Base-by-base conservation (phyloP, 2,888 invertebrate genomes). In the Lamellibrachia satsuma region DNA sequence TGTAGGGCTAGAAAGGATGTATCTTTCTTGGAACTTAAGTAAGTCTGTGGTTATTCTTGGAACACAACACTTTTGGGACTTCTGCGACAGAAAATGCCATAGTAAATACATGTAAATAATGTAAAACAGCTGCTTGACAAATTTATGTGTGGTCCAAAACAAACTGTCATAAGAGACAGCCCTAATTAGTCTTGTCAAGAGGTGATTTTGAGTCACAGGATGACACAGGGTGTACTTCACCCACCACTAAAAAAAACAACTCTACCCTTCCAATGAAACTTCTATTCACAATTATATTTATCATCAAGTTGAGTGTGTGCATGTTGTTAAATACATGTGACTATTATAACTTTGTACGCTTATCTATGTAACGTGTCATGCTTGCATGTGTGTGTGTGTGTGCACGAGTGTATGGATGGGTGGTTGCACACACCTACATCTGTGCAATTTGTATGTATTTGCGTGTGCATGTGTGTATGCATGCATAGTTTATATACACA, bases 161-260 rank as follows among this genome's bases (percentile, higher is more conserved):
- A 75, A 22, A 75, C 22, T 75, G 22, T 75, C 75, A 75, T 22
- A 75, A 22, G 75, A 15, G 2, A n/a, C 75, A 75, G 15, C 15
- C 15, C 75, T 75, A 75, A 75, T 75, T 75, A 22, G 75, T 75
- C 75, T 75, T 75, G 75, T 75, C 75, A 75, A 75, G 75, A n/a
- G 75, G 75, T 75, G n/a, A 15, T 75, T 75, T 75, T 75, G 75
- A 75, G 75, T 75, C 75, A 75, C n/a, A 22, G 75, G 22, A n/a
- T 75, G 75, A 75, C 22, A 75, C 6, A n/a, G 22, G 22, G 6
- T 22, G 22, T n/a, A 75, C 75, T 1, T n/a, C 75, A 75, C 75
- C 75, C 75, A 11, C 22, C n/a, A 75, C 75, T 75, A n/a, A 22
- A 4, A 15, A 60, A 15, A 11, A 60, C 22, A 15, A 11, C 6